Evolutionary conservation across 2,888 invertebrate genomes (phyloP).

Genomic region (Oxyteleia sp.): DNA sequence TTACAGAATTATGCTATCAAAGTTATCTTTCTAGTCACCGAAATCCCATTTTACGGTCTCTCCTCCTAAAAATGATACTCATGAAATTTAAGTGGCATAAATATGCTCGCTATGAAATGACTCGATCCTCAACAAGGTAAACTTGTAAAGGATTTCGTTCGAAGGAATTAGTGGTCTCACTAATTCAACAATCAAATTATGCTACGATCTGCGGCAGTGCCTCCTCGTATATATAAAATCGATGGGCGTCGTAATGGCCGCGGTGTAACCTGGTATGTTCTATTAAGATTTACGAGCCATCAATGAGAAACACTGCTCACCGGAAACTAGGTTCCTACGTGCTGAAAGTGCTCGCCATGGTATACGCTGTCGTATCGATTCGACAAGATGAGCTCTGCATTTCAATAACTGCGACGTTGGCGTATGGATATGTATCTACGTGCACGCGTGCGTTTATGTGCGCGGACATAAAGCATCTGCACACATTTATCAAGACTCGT

Average conservation of each 20-base stretch:
- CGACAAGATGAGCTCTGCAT: constrained; percentile 82
- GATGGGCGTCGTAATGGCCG: constrained; percentile 74
- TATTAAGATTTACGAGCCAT: constrained; percentile 82
- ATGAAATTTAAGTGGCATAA: constrained; percentile 56
- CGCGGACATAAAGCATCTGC: constrained; percentile 57
- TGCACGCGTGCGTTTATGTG: constrained; percentile 26
- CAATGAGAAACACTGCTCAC: constrained; percentile 83
- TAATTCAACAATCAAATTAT: constrained; percentile 75
- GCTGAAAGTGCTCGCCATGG: constrained; percentile 75
- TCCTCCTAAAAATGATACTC: constrained; percentile 36
- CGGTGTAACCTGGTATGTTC: constrained; percentile 72
- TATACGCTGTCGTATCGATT: constrained; percentile 81
- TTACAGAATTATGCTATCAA: constrained; percentile 34
- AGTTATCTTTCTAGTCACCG: constrained; percentile 32
- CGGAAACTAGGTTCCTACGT: constrained; percentile 81
- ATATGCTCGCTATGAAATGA: constrained; percentile 10
- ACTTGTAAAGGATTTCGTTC: constrained; percentile 61
- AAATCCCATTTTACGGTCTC: constrained; percentile 51
- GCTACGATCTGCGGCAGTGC: constrained; percentile 54
- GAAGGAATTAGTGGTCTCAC: constrained; percentile 46
- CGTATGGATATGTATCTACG: constrained; percentile 56
- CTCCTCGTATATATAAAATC: constrained; percentile 60
- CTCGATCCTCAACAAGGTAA: constrained; percentile 22
- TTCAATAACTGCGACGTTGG: constrained; percentile 81
- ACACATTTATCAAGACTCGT: constrained; percentile 66